Conservation (phyloP, 2,797 vertebrate species). For the Crypturellus tataupa region DNA sequence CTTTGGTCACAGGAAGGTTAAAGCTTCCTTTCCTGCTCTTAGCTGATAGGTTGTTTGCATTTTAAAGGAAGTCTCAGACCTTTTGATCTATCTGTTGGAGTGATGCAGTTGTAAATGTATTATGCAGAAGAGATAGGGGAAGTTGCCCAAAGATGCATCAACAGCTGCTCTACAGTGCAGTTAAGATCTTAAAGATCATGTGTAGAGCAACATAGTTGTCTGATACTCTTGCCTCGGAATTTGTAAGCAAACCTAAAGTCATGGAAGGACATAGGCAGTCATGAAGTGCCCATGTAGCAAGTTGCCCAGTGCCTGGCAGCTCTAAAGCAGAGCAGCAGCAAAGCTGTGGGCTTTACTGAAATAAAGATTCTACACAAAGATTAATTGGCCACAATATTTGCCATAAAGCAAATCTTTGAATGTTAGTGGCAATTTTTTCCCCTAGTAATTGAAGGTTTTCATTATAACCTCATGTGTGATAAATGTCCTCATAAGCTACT, state of each 20-base stretch:
- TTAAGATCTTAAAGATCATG: background rate
- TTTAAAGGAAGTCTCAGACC: background rate
- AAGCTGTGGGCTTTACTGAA: background rate
- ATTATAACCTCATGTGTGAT: background rate
- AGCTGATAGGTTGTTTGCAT: background rate
- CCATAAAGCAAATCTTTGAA: background rate
- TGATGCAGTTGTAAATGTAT: background rate
- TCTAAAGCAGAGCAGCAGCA: background rate
- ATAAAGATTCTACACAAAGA: too few relatives aligned
- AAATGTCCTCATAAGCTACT: background rate
- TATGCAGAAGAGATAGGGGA: background rate
- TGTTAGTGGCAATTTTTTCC: accelerated
- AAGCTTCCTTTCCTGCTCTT: background rate
- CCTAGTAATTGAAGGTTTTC: background rate
- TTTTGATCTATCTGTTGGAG: background rate
- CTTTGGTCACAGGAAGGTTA: background rate
- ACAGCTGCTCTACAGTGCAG: background rate
- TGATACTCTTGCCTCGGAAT: background rate
- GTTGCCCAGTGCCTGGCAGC: background rate
- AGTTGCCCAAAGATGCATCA: background rate
- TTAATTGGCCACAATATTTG: background rate
- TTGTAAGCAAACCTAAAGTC: background rate
- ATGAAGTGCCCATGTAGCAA: background rate
- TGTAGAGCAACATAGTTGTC: background rate
- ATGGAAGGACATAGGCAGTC: background rate